A percentile compares a stretch with the other conserved stretches of the same genome.
Conservation (phyloP, 1,140 invertebrate species). For the Rhizoglyphus robini region DNA sequence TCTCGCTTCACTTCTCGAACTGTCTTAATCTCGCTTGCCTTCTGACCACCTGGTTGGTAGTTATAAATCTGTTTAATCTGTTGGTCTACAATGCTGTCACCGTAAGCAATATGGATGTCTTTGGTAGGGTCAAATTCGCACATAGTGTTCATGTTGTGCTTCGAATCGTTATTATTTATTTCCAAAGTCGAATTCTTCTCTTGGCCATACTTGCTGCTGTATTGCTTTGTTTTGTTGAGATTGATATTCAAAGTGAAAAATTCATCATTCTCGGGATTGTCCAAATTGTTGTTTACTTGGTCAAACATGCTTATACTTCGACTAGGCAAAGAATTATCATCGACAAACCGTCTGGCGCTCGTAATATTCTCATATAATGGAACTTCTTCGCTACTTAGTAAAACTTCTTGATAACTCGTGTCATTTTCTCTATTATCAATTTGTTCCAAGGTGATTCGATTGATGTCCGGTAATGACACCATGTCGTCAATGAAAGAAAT, state of each 20-base stretch:
- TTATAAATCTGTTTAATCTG: slow-evolving; percentile 15
- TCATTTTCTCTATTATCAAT: too few relatives aligned
- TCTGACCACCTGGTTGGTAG: not conserved
- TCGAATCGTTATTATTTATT: slow-evolving; percentile 1
- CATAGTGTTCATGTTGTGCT: not conserved
- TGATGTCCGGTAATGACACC: too few relatives aligned
- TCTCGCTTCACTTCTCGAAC: slow-evolving; percentile 83
- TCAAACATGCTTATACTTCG: too few relatives aligned
- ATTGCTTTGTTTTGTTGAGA: slow-evolving; percentile 6
- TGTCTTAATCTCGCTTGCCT: slow-evolving; percentile 52
- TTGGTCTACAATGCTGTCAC: slow-evolving; percentile 1
- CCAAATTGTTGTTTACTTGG: not conserved
- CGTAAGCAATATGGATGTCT: not conserved
- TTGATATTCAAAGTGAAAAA: slow-evolving; percentile 14
- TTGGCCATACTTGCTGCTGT: not conserved
- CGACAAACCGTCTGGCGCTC: too few relatives aligned
- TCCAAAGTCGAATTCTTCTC: not conserved
- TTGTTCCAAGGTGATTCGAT: too few relatives aligned
- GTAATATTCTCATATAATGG: slow-evolving; percentile 13
- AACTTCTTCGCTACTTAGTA: too few relatives aligned
- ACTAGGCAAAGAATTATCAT: too few relatives aligned
- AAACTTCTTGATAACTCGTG: too few relatives aligned
- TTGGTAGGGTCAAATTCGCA: slow-evolving; percentile 3
- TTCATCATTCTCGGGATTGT: slow-evolving; percentile 2
- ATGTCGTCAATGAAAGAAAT: too few relatives aligned